A percentile compares a stretch with the other conserved stretches of the same genome.
Evolutionary conservation across 1,140 invertebrate genomes (phyloP).

Genomic region (Lepidurus packardi): DNA sequence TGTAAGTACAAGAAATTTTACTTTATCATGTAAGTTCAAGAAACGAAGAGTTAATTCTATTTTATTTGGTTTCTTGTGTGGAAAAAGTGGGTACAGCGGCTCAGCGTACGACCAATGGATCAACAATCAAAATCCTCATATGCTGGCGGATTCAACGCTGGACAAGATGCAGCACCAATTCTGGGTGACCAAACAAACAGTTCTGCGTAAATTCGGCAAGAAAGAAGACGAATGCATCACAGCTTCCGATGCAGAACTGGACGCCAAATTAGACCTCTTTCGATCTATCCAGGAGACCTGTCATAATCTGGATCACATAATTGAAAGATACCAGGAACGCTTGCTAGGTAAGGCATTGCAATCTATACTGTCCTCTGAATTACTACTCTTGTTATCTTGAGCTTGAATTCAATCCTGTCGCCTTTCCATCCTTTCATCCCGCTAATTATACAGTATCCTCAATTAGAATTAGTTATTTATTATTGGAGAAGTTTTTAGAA

Average conservation of each 20-base stretch:
- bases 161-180: conserved; percentile 90
- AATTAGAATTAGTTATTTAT: too few relatives aligned
- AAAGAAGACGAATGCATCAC: conserved; percentile 97
- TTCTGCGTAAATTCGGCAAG: conserved; percentile 88
- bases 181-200: conserved; percentile 95
- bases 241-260: conserved; percentile 90
- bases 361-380: background rate
- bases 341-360: conserved; percentile 63
- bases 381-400: background rate
- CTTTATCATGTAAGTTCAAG: background rate
- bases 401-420: background rate
- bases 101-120: conserved; percentile 3
- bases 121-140: background rate
- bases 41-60: background rate
- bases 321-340: conserved; percentile 91
- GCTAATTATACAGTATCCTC: too few relatives aligned
- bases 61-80: background rate
- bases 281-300: conserved; percentile 91
- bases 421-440: too few relatives aligned
- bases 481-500: background rate
- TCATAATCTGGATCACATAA: conserved; percentile 75
- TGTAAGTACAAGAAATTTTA: background rate
- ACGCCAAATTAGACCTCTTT: conserved; percentile 95
- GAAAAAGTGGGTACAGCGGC: background rate
- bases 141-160: conserved; percentile 44